Percentiles rank a stretch among this genome's conserved stretches.
phyloP scores from a whole-genome alignment of 2,797 vertebrate genomes.

The Notolepis coatsorum region DNA sequence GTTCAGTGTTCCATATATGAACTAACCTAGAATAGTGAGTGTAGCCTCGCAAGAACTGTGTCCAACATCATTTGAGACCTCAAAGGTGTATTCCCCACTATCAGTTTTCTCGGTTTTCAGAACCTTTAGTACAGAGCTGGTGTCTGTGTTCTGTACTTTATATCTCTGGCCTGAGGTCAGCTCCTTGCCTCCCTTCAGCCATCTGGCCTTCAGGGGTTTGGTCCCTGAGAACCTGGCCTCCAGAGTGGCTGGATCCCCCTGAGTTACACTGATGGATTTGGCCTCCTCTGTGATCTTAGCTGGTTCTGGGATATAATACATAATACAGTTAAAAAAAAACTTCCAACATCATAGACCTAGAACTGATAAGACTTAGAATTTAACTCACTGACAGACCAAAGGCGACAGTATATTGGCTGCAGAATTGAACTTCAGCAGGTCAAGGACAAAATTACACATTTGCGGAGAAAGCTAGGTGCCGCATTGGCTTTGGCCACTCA shows the following conservation, averaged over 20 bases:
- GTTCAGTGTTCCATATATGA: neutral
- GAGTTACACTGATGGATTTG: constrained; percentile 95
- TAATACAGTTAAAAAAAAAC: constrained; percentile 56
- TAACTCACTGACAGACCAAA: neutral
- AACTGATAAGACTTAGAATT: constrained; percentile 2
- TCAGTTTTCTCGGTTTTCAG: constrained; percentile 90
- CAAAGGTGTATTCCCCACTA: constrained; percentile 90
- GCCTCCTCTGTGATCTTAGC: constrained; percentile 92
- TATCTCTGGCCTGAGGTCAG: constrained; percentile 87
- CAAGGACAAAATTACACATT: neutral
- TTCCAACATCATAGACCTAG: neutral
- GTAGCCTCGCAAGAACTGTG: constrained; percentile 88
- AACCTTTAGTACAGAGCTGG: constrained; percentile 91
- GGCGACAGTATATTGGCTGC: too few relatives aligned
- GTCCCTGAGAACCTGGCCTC: constrained; percentile 95
- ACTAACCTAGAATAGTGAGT: constrained; percentile 94
- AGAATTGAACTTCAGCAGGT: neutral
- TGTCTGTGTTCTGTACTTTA: constrained; percentile 92
- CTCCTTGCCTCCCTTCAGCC: constrained; percentile 91
- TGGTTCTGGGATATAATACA: constrained; percentile 87
- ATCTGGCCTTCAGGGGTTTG: constrained; percentile 89
- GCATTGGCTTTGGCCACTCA: too few relatives aligned
- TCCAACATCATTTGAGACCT: constrained; percentile 94
- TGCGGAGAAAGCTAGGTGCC: neutral
- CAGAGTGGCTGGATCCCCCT: constrained; percentile 94